Evolutionary conservation across 2,797 vertebrate genomes (phyloP).

Genomic region (Rachycentron canadum): DNA sequence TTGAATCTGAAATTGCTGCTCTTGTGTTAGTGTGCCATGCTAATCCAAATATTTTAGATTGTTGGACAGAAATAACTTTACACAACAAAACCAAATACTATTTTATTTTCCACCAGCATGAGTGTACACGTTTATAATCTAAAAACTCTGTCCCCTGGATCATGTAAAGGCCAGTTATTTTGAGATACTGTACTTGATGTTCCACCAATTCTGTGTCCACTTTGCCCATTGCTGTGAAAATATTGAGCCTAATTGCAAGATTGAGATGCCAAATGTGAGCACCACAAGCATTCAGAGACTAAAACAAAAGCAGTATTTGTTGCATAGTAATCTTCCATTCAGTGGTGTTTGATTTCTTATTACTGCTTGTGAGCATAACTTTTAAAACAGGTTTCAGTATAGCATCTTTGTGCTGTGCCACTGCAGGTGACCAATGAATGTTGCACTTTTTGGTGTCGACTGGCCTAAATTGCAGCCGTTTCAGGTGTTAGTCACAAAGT

Average conservation of each 20-base stretch:
- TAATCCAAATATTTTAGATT: neutral
- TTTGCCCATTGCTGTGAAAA: neutral
- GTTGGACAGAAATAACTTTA: neutral
- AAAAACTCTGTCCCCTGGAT: neutral
- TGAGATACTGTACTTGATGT: neutral
- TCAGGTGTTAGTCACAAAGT: slow-evolving; percentile 9
- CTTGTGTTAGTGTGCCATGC: no score
- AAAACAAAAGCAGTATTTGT: neutral
- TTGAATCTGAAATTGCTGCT: neutral
- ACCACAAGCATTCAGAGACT: neutral
- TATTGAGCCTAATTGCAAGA: neutral
- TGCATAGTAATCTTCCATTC: no score
- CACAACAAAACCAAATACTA: neutral
- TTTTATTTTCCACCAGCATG: neutral
- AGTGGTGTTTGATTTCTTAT: neutral
- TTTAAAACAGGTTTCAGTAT: neutral
- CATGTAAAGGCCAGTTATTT: neutral
- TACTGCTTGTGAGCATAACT: neutral
- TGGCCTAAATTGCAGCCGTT: slow-evolving; percentile 1
- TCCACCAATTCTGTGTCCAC: neutral
- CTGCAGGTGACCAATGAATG: neutral
- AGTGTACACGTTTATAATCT: neutral
- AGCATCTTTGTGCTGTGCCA: neutral
- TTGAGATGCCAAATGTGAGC: neutral
- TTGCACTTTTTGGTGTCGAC: neutral